Base-by-base conservation (phyloP, 1,140 invertebrate species). In the Pseudomyrmex gracilis region DNA sequence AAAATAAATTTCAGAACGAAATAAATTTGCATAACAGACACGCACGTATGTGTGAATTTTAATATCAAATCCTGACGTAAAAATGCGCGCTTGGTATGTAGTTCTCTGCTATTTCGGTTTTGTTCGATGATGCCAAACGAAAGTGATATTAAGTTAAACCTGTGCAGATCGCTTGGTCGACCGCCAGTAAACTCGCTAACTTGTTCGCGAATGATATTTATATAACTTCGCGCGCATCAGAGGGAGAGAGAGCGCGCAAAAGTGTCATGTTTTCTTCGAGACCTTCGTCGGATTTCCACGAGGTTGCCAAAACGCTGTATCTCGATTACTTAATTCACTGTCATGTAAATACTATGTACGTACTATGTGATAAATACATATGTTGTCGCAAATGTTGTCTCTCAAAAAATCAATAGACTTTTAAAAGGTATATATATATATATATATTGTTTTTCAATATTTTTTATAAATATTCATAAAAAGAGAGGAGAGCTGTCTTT, bases 131-230 rank as follows among this genome's bases (percentile, higher is more conserved):
- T 80, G 45, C 20, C 43, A 53, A 80, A 80, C 43, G 53, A 58
- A 70, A 70, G 12, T 71, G 66, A 80, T 80, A 71, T 80, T 80
- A 71, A 80, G 53, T 43, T 80, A 80, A 80, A 80, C 45, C 17
- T 20, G 66, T 47, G 85, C 84, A 87, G 88, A 90, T 86, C 85
- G 86, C n/a, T 90, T 92, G 90, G 91, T 74, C 34, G 55, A 43
- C 15, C 12, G 90, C 90, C 91, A 91, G 86, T 85, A 70, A 13
- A 22, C 71, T 73, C 76, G 63, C 70, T 71, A 84, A 73, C 20
- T 76, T 80, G 58, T 67, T 85, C 22, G 70, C 49, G 63, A 70
- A 85, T 82, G 47, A 73, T 82, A 83, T 70, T 73, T 68, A 22
- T 57, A 80, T 80, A 34, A 80, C 66, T 80, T 70, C n/a, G 22